A percentile compares a stretch with the other conserved stretches of the same genome.
Evolutionary conservation across 2,797 vertebrate genomes (phyloP).

Genomic region (Coendou prehensilis): DNA sequence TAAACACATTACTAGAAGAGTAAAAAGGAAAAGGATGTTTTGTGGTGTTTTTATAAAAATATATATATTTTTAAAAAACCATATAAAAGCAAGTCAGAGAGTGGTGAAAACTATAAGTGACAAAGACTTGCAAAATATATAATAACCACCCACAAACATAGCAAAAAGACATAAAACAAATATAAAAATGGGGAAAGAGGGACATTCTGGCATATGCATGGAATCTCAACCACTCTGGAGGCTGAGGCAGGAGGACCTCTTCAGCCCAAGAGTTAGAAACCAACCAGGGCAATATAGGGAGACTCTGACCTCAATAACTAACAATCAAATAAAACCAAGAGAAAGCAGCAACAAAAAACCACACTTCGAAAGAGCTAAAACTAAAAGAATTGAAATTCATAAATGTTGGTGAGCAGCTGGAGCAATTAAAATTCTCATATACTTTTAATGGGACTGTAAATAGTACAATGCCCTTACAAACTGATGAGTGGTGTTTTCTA

Average conservation of each 20-base stretch:
- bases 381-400: not conserved
- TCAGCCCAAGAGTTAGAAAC: not conserved
- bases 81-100: not conserved
- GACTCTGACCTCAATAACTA: not conserved
- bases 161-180: not conserved
- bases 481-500: not conserved
- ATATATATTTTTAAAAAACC: not conserved
- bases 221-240: not conserved
- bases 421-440: not conserved
- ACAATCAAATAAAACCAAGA: not conserved
- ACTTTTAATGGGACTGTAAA: not conserved
- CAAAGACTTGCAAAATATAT: not conserved
- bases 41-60: not conserved
- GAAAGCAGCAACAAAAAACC: not conserved
- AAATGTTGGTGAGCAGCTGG: not conserved
- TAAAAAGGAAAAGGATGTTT: not conserved
- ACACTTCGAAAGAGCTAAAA: not conserved
- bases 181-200: not conserved
- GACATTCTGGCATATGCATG: too few species aligned
- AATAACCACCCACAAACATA: not conserved
- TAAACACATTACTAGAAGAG: not conserved
- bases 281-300: not conserved
- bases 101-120: not conserved
- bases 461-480: not conserved
- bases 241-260: not conserved